phyloP scores from a whole-genome alignment of 2,888 invertebrate genomes.

The Andricus quercusramuli region DNA sequence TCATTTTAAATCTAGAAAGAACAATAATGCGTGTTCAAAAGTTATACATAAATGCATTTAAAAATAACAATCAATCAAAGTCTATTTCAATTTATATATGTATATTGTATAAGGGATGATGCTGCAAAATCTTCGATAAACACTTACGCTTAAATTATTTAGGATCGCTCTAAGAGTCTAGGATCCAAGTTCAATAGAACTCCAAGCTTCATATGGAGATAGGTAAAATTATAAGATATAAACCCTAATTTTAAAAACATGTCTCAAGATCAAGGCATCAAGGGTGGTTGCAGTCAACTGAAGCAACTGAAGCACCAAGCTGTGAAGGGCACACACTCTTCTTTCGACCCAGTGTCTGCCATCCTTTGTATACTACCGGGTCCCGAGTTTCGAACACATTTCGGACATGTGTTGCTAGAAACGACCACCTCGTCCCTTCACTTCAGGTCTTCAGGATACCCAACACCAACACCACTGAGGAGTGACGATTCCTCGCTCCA shows the following conservation, averaged over 20 bases:
- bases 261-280: neutral
- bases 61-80: conserved; percentile 31
- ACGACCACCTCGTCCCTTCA: conserved; percentile 59
- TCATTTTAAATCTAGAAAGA: neutral
- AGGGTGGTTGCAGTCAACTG: conserved; percentile 6
- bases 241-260: neutral
- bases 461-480: conserved; percentile 52
- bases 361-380: conserved; percentile 50
- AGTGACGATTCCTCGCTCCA: conserved; percentile 48
- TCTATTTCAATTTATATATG: conserved; percentile 22
- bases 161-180: neutral
- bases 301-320: neutral
- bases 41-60: conserved; percentile 6
- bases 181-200: too few relatives aligned
- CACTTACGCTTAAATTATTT: neutral
- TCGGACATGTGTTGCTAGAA: conserved; percentile 68
- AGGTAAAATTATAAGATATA: too few relatives aligned
- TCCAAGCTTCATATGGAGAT: too few relatives aligned
- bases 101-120: conserved; percentile 13
- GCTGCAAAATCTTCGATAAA: neutral
- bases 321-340: conserved; percentile 49
- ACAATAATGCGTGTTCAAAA: neutral
- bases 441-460: conserved; percentile 56
- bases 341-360: conserved; percentile 32
- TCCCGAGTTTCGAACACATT: conserved; percentile 56